Base-by-base conservation (phyloP, 2,797 vertebrate species). In the Halcyon chelicuti region DNA sequence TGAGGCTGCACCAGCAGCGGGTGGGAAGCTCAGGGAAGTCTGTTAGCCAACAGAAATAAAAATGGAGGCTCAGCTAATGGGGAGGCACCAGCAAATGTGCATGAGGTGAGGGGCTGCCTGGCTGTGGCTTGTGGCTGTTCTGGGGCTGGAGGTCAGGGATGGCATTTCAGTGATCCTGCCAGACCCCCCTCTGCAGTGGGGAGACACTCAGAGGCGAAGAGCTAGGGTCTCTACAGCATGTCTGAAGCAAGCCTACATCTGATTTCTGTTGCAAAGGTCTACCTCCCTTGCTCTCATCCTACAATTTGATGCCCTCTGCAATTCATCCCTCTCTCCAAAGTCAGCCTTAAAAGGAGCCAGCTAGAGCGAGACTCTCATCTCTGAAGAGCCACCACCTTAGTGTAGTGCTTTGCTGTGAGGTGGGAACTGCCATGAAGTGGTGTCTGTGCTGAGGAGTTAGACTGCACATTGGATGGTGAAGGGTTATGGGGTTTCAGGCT, bases 121-220 rank as follows among this genome's bases (percentile, higher is more conserved):
- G 7, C 20, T 61, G 23, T 21, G 14, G 14, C 6, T 20, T 7
- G 33, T 54, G 31, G 21, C 0, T 0, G 13, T n/a, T 10, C 1
- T 12, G 28, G 47, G 29, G 8, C 42, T 79, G 0, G 1, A 57
- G 57, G n/a, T 20, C 39, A 42, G 54, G 29, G 28, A 9, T 26
- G 14, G 26, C 3, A 10, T 82, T 67, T 58, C 31, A 62, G 4
- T 89, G 55, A 8, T 70, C n/a, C 40, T 65, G 9, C 6, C 2
- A 5, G n/a, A 44, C 28, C n/a, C 10, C 3, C 5, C 8, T 52
- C 33, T 51, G 54, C 0, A 1, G 11, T 3, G 3, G 1, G 15
- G 40, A 1, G 1, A 52, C 7, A 4, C 23, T 35, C 54, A 37
- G 49, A 68, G 40, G 15, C 21, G 55, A 33, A 58, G 4, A 37